Evolutionary conservation across 2,888 invertebrate genomes (phyloP).

Genomic region (Cotesia congregata): DNA sequence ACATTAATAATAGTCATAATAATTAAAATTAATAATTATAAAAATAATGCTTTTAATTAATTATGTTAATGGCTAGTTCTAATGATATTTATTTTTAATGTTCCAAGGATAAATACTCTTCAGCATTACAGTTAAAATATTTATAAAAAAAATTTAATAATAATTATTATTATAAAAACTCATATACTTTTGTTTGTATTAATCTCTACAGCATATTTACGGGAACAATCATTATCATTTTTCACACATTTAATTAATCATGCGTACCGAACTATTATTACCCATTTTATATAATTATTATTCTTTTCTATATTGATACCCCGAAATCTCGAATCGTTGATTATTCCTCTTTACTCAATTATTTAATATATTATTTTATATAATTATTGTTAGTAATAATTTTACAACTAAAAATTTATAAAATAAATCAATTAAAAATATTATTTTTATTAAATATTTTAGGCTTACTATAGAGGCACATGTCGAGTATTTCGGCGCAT

Average conservation of each 20-base stretch:
- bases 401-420: slow-evolving; percentile 1
- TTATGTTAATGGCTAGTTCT: slow-evolving; percentile 62
- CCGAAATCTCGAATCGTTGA: slow-evolving; percentile 50
- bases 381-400: neutral
- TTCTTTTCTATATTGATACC: slow-evolving; percentile 50
- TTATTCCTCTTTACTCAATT: slow-evolving; percentile 12
- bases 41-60: slow-evolving; percentile 7
- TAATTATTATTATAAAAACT: slow-evolving; percentile 33
- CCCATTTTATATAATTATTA: slow-evolving; percentile 32
- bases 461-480: slow-evolving; percentile 45
- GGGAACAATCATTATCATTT: slow-evolving; percentile 42
- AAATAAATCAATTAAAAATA: slow-evolving; percentile 41
- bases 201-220: slow-evolving; percentile 25
- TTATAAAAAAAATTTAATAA: slow-evolving; percentile 35
- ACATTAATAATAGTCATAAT: slow-evolving; percentile 28
- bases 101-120: slow-evolving; percentile 57
- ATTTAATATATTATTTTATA: neutral
- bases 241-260: slow-evolving; percentile 49
- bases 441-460: slow-evolving; percentile 43
- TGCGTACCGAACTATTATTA: slow-evolving; percentile 54
- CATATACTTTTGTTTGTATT: slow-evolving; percentile 45
- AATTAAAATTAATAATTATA: slow-evolving; percentile 28
- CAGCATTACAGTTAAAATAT: slow-evolving; percentile 35
- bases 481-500: slow-evolving; percentile 55
- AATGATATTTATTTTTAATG: slow-evolving; percentile 63